Conservation (phyloP, 2,113 vertebrate genomes). For the Hiodon tergisus region DNA sequence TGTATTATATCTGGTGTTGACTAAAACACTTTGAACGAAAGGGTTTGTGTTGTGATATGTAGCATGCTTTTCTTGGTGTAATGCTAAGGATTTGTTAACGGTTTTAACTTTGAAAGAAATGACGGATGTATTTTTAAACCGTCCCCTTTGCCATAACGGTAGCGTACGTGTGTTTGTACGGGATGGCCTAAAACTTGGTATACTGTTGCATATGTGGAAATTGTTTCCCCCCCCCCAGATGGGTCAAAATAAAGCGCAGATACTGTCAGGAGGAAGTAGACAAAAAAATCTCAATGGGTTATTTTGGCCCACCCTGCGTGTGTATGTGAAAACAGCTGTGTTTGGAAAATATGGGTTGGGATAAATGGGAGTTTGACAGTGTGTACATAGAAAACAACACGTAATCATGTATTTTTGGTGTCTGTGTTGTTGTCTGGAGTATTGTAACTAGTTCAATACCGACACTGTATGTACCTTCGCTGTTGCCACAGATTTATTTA, state of each 20-base stretch:
- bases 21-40: constrained; percentile 30
- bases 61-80: constrained; percentile 53
- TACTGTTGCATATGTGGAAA: too few species aligned
- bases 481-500: constrained; percentile 36
- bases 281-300: constrained; percentile 43
- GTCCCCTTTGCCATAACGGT: too few species aligned
- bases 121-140: background rate
- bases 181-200: too few species aligned
- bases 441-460: constrained; percentile 31
- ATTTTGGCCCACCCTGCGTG: constrained; percentile 24
- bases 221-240: too few species aligned
- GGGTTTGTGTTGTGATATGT: constrained; percentile 46
- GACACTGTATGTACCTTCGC: constrained; percentile 40
- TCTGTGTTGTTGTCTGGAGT: constrained; percentile 35
- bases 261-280: constrained; percentile 13
- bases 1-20: constrained; percentile 10
- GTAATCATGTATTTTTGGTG: constrained; percentile 41
- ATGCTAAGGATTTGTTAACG: constrained; percentile 43
- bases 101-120: constrained; percentile 40
- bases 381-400: constrained; percentile 51
- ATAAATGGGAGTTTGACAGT: background rate
- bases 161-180: constrained; percentile 28
- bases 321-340: constrained; percentile 39
- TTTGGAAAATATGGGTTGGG: constrained; percentile 17
- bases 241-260: too few species aligned